These are phyloP conservation scores for Oscheius onirici DNA, from an alignment of 2,888 invertebrate species.

Conservation along the genomic window DNA sequence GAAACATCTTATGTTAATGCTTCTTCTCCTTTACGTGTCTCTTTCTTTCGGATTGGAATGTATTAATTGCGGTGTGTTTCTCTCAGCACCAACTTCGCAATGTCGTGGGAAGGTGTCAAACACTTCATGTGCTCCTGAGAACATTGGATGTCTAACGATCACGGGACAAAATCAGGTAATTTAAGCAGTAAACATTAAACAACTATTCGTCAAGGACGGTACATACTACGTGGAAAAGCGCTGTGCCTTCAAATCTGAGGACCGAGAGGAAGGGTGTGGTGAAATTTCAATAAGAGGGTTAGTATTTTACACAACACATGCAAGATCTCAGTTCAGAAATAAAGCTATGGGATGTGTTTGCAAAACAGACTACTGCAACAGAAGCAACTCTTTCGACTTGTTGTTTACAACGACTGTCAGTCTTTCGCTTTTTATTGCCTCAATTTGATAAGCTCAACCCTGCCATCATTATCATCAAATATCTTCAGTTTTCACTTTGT, in stretches of 20 bases:
- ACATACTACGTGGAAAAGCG: constrained; percentile 50
- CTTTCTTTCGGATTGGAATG: constrained; percentile 35
- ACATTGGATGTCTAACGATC: constrained; percentile 45
- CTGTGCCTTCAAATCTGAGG: constrained; percentile 43
- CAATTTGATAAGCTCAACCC: neutral
- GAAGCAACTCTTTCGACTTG: neutral
- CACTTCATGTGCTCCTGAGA: constrained; percentile 44
- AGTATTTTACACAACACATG: neutral
- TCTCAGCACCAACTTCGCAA: constrained; percentile 41
- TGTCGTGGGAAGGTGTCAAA: constrained; percentile 44
- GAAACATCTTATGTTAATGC: neutral
- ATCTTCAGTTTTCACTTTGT: constrained; percentile 15
- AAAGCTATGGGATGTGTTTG: constrained; percentile 45
- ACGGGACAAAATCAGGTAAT: constrained; percentile 42
- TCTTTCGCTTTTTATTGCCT: neutral
- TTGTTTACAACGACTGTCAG: neutral
- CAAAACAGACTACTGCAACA: constrained; percentile 39
- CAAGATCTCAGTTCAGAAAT: constrained; percentile 32
- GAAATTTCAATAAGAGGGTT: constrained; percentile 44
- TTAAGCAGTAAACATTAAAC: neutral
- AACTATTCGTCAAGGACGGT: constrained; percentile 34
- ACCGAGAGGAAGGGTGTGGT: constrained; percentile 43
- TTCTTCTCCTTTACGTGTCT: neutral
- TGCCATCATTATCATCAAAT: neutral
- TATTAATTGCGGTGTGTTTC: constrained; percentile 48